Evolutionary conservation across 1,140 invertebrate species (phyloP).

Genomic region (Caerostris darwini): DNA sequence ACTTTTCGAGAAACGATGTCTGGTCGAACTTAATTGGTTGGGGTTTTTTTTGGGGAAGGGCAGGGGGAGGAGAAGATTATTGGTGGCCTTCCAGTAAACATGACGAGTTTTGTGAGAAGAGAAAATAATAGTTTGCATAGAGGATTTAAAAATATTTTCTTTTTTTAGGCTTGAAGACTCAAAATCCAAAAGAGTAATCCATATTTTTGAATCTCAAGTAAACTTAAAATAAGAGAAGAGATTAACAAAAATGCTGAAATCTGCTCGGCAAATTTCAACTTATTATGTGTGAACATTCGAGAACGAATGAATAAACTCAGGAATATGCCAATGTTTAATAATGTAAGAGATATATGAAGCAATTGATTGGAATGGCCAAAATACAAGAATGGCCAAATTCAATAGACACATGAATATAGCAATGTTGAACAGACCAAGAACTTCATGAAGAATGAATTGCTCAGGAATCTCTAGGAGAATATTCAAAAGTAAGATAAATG

Average conservation of each 20-base stretch:
- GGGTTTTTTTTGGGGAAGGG: neutral
- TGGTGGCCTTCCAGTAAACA: slow-evolving; percentile 13
- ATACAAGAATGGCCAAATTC: too few relatives aligned
- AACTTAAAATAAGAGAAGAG: neutral
- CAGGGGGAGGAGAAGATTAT: neutral
- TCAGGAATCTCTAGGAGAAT: too few relatives aligned
- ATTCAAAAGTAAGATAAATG: too few relatives aligned
- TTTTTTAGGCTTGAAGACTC: neutral
- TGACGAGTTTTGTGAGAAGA: neutral
- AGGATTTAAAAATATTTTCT: neutral
- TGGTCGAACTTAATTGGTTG: slow-evolving; percentile 52
- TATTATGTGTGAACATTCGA: neutral
- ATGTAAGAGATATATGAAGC: too few relatives aligned
- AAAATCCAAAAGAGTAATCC: neutral
- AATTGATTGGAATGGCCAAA: too few relatives aligned
- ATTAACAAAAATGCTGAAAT: neutral
- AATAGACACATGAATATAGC: too few relatives aligned
- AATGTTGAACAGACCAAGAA: too few relatives aligned
- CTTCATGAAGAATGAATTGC: too few relatives aligned
- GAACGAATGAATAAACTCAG: too few relatives aligned
- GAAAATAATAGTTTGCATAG: neutral
- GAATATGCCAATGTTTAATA: too few relatives aligned
- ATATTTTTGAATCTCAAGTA: neutral
- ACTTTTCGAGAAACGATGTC: neutral
- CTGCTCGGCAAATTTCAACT: neutral